Evolutionary conservation across 2,797 vertebrate species (phyloP), one percentile per base, ranked within the genome.

Genomic region (Sciurus carolinensis): DNA sequence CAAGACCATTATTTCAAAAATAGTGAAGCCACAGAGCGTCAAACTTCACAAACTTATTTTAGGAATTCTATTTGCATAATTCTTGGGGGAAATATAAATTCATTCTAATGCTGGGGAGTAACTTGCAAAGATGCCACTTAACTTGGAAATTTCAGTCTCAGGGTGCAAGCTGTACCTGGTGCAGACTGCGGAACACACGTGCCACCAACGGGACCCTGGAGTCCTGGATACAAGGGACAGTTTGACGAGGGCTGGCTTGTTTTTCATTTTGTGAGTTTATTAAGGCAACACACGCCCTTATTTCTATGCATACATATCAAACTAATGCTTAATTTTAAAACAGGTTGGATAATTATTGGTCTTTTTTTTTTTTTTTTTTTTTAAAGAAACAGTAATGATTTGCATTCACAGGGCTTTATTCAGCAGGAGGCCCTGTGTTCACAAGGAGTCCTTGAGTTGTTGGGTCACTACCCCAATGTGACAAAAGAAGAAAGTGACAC

Each of bases 1-100:
- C 12, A 85, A 91, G 95, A 79, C 69, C 76, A 88, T 66, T 86
- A 88, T 77, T 94, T 97, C 83, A 95, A 90, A 95, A 88, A 88
- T 26, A 95, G 54, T 76, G 79, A 87, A 94, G 44, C 1, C 14
- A 14, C 24, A 80, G 54, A 82, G 28, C 50, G 73, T 97, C 33
- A 44, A 80, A 91, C 44, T 85, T 76, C 20, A 39, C n/a, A 36
- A 87, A 26, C 76, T 93, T 87, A 88, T 87, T 91, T 96, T 91
- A 72, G 90, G 93, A 93, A 80, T 33, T 75, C 3, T 88, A 95
- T 95, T 95, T 83, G 62, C 64, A 87, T 79, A 87, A 91, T 93
- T 90, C 71, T 72, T 36, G 33, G 87, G n/a, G 64, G 90, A 89
- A 52, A 91, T 62, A 80, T 42, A 76, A 77, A 52, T 42, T 69